Evolutionary conservation across 2,797 vertebrate genomes (phyloP).

Genomic region (Peromyscus melanophrys): DNA sequence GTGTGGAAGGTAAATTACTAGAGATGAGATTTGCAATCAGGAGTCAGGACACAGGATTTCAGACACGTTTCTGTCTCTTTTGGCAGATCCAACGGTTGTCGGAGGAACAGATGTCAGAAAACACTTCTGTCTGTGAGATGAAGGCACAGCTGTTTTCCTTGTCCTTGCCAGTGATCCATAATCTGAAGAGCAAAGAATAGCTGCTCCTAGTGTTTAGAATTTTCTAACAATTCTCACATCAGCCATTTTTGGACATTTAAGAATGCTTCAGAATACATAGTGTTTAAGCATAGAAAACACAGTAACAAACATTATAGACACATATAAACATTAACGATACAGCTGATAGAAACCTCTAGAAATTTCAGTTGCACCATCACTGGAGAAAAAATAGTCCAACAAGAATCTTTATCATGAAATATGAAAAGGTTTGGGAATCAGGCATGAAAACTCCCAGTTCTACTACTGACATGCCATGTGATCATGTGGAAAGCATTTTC

Average conservation of each 20-base stretch:
- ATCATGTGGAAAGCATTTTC: not conserved
- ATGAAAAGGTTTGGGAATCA: not conserved
- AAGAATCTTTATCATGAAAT: not conserved
- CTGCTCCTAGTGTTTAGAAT: not conserved
- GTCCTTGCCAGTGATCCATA: not conserved
- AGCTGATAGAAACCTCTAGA: not conserved
- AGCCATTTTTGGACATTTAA: not conserved
- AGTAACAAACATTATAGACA: not conserved
- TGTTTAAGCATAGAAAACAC: not conserved
- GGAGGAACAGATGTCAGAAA: not conserved
- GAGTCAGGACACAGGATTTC: not conserved
- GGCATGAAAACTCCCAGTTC: not conserved
- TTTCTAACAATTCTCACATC: not conserved
- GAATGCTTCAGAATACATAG: not conserved
- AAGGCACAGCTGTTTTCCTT: not conserved
- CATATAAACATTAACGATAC: not conserved
- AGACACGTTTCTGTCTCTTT: not conserved
- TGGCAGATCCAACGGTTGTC: conserved; percentile 41
- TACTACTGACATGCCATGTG: not conserved
- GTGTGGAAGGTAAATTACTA: not conserved
- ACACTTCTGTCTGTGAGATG: fast-evolving
- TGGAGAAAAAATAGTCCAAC: not conserved
- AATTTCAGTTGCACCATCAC: not conserved
- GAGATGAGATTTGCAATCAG: not conserved
- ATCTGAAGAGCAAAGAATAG: conserved; percentile 43